Conservation (phyloP, 2,888 invertebrate genomes). For the Punctoribates punctum region DNA sequence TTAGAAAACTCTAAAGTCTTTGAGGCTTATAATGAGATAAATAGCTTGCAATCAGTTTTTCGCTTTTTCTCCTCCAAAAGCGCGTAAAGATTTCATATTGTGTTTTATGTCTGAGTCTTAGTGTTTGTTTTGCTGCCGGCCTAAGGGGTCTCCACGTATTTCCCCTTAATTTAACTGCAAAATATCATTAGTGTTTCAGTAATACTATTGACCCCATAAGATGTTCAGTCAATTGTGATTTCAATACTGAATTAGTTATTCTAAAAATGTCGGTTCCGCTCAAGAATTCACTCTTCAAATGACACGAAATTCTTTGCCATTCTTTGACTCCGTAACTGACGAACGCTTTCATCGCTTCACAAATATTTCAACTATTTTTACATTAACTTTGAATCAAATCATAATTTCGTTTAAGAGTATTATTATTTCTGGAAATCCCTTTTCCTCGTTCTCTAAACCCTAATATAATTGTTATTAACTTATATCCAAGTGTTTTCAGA, state of each 20-base stretch:
- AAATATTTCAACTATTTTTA: neutral
- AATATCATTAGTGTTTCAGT: too few relatives aligned
- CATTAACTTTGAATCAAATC: neutral
- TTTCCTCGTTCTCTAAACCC: neutral
- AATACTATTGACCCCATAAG: constrained; percentile 2
- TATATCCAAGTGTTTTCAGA: neutral
- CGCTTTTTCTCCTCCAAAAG: neutral
- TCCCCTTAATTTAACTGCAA: too few relatives aligned
- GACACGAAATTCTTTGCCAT: too few relatives aligned
- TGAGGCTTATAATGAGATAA: neutral
- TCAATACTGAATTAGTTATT: neutral
- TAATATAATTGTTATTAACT: neutral
- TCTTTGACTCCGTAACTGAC: neutral
- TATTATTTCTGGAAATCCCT: neutral
- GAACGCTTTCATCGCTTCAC: neutral
- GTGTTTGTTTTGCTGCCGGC: neutral
- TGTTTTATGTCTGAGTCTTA: neutral
- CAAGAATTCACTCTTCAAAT: too few relatives aligned
- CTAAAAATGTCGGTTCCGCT: neutral
- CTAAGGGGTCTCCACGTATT: too few relatives aligned
- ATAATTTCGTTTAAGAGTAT: neutral
- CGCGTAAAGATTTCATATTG: neutral
- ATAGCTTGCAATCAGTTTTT: neutral
- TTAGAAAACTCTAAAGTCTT: neutral
- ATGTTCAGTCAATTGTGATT: neutral